Base-by-base conservation (phyloP, 2,113 vertebrate genomes). In the Pelecanoides urinatrix region DNA sequence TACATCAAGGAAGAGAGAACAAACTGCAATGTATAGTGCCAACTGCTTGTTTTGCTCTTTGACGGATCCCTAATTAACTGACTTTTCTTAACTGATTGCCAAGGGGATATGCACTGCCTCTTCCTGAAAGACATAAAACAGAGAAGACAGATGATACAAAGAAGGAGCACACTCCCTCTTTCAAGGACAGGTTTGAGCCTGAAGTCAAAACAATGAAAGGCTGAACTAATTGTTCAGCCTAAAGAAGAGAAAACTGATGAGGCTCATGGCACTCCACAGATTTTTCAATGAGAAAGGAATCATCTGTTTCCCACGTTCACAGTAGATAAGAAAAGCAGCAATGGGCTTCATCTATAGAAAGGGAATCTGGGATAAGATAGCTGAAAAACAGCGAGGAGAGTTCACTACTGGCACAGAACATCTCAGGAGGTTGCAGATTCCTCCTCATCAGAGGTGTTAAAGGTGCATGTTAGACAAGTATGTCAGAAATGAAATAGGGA, bases 61-160 rank as follows among this genome's bases (percentile, higher is more conserved):
- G 66, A 92, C 62, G 32, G 68, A 55, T 63, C 50, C 14, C 63
- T 92, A 95, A 97, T 92, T 94, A 95, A 87, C 34, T 80, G 71
- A 66, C 19, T 87, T 92, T 81, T 89, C 34, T 72, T 38, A 95
- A 83, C 47, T 80, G 74, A 96, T 59, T 92, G 81, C 67, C 71
- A 86, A 85, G 38, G 40, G 66, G 10, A 72, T 59, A 70, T 71
- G 66, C 53, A 87, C 52, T 59, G 53, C 22, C 40, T 91, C 67
- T 86, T 94, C 66, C 74, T 40, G 34, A 82, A 85, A 91, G 81
- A 91, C 29, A 82, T 53, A 87, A 95, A 96, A 42, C 83, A 95
- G 62, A 80, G 34, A 79, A 70, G 26, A 32, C 38, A 86, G 66
- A 92, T 34, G 32, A 86, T 71, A 66, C 7, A 87, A 82, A 90